Evolutionary conservation across 1,140 invertebrate species (phyloP), one percentile per base, ranked within the genome.

Genomic region (Telenomus remus): DNA sequence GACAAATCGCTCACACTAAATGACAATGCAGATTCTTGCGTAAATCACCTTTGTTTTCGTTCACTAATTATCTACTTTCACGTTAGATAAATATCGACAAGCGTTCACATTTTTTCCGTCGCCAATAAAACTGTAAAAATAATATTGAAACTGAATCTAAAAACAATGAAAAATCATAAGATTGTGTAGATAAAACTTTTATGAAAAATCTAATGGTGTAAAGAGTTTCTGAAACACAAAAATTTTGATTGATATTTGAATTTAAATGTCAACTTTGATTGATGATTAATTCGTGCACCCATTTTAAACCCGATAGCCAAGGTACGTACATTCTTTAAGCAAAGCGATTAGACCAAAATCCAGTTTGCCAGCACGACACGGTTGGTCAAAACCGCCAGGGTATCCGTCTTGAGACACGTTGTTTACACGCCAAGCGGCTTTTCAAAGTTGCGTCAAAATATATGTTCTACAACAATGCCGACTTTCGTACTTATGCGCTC

Each of bases 1-100:
- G 78, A 80, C 78, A 80, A 80, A 80, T 80, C 78, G 75, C 61
- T 59, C 11, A 59, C 50, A 12, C 10, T 55, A 39, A 76, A 65
- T 76, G 65, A 53, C 54, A 64, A 60, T 64, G 56, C 16, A 44
- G 33, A 70, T 60, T 57, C 57, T 65, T 39, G 43, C 54, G 5
- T 66, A 46, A 49, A 39, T 69, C 50, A 27, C 43, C 46, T 42
- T 50, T 39, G 47, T 61, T 44, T 56, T 49, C 43, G 11, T 9
- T 9, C 6, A 35, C 49, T 44, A 51, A 63, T 56, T 55, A 14
- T 55, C 49, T 3, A 8, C 42, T 54, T n/a, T 27, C n/a, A 46
- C 13, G 16, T 57, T 42, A 57, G 43, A 47, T 27, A 19, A 33
- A 57, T 46, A 57, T 46, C 54, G 16, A 57, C 43, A 42, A 57